Base-by-base conservation (phyloP, 1,140 invertebrate genomes). In the Drosophila takahashii region DNA sequence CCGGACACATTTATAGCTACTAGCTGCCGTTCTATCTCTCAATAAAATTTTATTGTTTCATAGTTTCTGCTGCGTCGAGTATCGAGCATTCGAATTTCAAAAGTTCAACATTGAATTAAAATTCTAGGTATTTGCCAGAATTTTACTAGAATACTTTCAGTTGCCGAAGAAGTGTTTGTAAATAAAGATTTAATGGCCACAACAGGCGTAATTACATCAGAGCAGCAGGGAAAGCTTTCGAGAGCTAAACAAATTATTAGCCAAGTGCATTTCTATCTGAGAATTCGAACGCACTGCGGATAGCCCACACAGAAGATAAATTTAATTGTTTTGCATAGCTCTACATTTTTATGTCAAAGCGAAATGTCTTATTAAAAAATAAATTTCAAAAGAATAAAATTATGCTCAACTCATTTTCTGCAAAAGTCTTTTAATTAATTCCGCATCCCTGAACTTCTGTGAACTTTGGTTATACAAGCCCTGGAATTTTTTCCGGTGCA, bases 31-130 rank as follows among this genome's bases (percentile, higher is more conserved):
- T 62, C 58, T 62, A 47, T 44, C 26, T 74, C 58, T 56, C 50
- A 54, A 74, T 74, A 74, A 74, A 74, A 64, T 61, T 64, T 74
- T 56, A 74, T 74, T 62, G 44, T 22, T 45, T 51, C 34, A 50
- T 67, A 50, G 64, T 39, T 67, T 65, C 36, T 50, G 18, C 16
- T 41, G 36, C 29, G n/a, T 13, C 32, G 41, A 27, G 6, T 6
- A 45, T 26, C 29, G 29, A n/a, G 22, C 22, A 36, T 54, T 32
- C n/a, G 13, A 60, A 73, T 53, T 13, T 41, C 16, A 36, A 62
- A 73, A 34, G 39, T 15, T 37, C 18, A 51, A 37, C 48, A 62
- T 74, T 15, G 41, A 54, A 74, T 73, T 53, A 22, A 48, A 73
- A 73, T 45, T 15, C n/a, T 22, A 22, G 22, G 22, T 18, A 36